Percentiles rank a stretch among this genome's conserved stretches.
Evolutionary conservation across 2,797 vertebrate species (phyloP).

Genomic region (Melanotaenia nigrans): DNA sequence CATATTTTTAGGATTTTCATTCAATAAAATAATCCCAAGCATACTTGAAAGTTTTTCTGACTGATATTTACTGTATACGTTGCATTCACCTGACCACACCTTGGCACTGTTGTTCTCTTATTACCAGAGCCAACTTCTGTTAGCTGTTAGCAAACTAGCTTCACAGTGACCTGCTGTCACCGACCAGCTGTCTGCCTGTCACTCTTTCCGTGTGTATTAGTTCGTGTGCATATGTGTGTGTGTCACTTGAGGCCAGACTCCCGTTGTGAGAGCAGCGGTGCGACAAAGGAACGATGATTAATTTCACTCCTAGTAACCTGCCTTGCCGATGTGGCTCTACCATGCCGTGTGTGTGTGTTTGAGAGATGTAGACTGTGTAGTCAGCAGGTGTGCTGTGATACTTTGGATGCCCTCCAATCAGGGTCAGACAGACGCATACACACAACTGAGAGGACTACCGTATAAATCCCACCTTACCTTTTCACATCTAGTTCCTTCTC

Average conservation of each 20-base stretch:
- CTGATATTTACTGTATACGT: not conserved
- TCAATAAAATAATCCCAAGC: no score
- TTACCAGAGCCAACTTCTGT: slow-evolving; percentile 54
- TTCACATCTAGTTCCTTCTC: slow-evolving; percentile 22
- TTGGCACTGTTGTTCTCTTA: slow-evolving; percentile 32
- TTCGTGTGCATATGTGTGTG: slow-evolving; percentile 24
- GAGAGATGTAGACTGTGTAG: slow-evolving; percentile 72
- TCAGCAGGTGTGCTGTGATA: slow-evolving; percentile 82
- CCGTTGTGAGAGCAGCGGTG: slow-evolving; percentile 76
- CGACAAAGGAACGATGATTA: slow-evolving; percentile 83
- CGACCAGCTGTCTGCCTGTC: slow-evolving; percentile 70
- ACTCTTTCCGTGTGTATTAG: slow-evolving; percentile 40
- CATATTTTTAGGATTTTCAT: no score
- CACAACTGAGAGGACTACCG: slow-evolving; percentile 35
- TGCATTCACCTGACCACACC: slow-evolving; percentile 16
- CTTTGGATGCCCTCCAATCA: slow-evolving; percentile 80
- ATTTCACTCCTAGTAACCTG: slow-evolving; percentile 81
- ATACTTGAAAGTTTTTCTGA: not conserved
- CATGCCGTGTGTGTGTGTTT: slow-evolving; percentile 37
- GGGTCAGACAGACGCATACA: slow-evolving; percentile 70
- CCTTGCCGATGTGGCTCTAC: slow-evolving; percentile 65
- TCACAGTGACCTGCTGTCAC: slow-evolving; percentile 62
- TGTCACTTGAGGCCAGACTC: slow-evolving; percentile 67
- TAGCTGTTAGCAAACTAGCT: slow-evolving; percentile 63
- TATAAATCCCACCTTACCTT: slow-evolving; percentile 34